These are phyloP conservation scores for Crotalus helleri DNA, from an alignment of 2,113 vertebrate genomes.

Conservation along the genomic window DNA sequence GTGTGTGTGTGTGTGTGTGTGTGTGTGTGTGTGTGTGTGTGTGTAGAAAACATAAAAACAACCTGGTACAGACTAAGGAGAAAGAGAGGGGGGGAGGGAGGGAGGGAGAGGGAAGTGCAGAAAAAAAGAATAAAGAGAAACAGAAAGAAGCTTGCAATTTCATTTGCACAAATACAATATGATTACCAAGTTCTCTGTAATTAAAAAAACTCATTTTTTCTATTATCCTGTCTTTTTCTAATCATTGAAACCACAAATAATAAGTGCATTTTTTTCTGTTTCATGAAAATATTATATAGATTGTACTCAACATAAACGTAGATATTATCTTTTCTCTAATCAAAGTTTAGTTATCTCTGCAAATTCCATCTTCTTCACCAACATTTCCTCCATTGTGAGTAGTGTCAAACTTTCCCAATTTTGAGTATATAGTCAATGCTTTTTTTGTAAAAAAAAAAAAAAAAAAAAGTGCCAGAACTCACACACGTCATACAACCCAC, in stretches of 20 bases:
- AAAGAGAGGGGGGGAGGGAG: too few relatives aligned
- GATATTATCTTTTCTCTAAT: neutral
- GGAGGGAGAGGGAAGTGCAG: too few relatives aligned
- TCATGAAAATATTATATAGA: neutral
- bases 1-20: neutral
- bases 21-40: neutral
- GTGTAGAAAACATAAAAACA: neutral
- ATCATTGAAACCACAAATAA: neutral
- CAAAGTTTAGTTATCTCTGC: neutral
- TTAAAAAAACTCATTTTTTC: neutral
- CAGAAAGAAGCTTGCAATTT: neutral
- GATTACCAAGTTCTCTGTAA: neutral
- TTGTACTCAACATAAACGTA: neutral
- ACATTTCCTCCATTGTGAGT: too few relatives aligned
- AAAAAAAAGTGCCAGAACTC: too few relatives aligned
- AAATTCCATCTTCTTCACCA: neutral
- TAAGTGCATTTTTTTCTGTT: neutral
- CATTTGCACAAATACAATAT: neutral
- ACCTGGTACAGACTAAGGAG: too few relatives aligned
- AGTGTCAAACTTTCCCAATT: too few relatives aligned
- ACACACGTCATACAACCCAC: too few relatives aligned
- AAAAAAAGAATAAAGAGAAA: neutral
- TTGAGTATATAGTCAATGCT: too few relatives aligned
- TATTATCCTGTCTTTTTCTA: neutral
- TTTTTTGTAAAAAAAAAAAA: too few relatives aligned